phyloP scores from a whole-genome alignment of 2,113 vertebrate genomes.

The Cacatua alba region DNA sequence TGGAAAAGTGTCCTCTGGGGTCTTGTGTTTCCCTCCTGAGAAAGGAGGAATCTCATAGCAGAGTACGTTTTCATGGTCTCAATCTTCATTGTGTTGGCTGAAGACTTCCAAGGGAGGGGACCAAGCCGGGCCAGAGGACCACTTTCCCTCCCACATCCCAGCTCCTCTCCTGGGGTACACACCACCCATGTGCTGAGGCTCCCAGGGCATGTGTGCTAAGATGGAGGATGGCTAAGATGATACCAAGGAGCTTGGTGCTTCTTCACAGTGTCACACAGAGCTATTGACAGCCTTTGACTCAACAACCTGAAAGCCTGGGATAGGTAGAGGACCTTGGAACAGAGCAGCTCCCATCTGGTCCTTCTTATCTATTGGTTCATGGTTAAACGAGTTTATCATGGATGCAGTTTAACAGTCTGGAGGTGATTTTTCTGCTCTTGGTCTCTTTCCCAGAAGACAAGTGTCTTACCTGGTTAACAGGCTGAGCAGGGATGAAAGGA shows the following conservation, averaged over 20 bases:
- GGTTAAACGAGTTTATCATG: background rate
- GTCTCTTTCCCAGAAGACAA: background rate
- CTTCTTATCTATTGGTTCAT: background rate
- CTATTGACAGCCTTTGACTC: background rate
- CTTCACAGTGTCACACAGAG: rapidly evolving
- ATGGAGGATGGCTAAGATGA: background rate
- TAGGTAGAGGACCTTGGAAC: background rate
- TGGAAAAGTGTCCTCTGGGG: background rate
- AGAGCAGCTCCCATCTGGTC: background rate
- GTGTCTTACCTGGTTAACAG: background rate
- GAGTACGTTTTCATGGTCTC: background rate
- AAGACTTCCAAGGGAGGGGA: background rate
- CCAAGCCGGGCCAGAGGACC: background rate
- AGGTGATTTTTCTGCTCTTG: background rate
- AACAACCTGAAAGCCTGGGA: background rate
- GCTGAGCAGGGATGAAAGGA: background rate
- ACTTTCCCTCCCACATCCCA: background rate
- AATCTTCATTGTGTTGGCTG: background rate
- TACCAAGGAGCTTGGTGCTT: background rate
- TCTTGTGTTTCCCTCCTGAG: background rate
- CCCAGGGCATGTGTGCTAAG: rapidly evolving
- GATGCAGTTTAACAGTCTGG: background rate
- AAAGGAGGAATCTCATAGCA: background rate
- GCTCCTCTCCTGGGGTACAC: background rate
- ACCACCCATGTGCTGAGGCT: rapidly evolving